Base-by-base conservation (phyloP, 1,140 invertebrate species). In the Oscheius sp. region DNA sequence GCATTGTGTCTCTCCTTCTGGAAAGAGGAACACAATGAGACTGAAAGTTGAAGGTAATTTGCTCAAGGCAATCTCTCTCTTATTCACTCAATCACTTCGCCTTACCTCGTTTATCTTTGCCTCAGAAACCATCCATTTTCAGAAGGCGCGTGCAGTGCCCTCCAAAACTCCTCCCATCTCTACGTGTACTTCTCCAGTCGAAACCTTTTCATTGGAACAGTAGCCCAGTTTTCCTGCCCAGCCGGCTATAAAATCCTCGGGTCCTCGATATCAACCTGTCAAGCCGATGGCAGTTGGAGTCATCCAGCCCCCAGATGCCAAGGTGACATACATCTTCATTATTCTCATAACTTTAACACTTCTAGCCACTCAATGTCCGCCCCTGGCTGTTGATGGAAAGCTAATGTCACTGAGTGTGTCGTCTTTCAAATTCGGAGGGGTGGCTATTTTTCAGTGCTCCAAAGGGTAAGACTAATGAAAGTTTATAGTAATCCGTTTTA, bases 211-310 rank as follows among this genome's bases (percentile, higher is more conserved):
- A 45, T 62, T 2, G 75, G 75, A 2, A 77, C 67, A 3, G 69
- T 77, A 20, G 75, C 68, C 20, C 87, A 88, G 61, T 91, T 93
- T 84, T 89, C 88, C 1, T 93, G 92, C 81, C 87, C 88, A n/a
- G 91, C 91, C 78, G 91, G 91, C n/a, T 92, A 92, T 83, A 89
- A 90, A 1, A 85, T 93, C 20, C 89, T 92, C 42, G 92, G 92
- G 4, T 88, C 90, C 7, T 87, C 89, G 26, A 88, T 90, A 77
- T 87, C 92, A 2, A 85, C 87, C 58, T 93, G 92, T 84, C 82
- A 91, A 23, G 90, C 91, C 7, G 91, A 91, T 62, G 91, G 91
- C 23, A 91, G 91, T 81, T 93, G 92, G 92, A 91, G 90, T 79
- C 88, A 90, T 2, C 89, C 90, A 2, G 86, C 91, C 73, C 92